phyloP scores from a whole-genome alignment of 64 coral and sea anemone genomes.

The Montipora capricornis region DNA sequence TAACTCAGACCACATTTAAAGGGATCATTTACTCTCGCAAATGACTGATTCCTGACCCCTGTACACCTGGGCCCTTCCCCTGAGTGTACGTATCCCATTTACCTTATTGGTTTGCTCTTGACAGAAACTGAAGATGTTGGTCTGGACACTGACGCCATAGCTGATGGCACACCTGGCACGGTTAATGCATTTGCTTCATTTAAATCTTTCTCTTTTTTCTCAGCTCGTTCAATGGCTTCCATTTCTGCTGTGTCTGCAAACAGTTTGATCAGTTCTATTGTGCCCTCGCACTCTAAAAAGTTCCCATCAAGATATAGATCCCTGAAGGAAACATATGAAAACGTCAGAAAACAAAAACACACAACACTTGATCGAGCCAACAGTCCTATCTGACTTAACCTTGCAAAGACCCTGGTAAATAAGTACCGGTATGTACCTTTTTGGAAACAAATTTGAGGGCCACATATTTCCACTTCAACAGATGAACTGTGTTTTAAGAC shows the following conservation, averaged over 20 bases:
- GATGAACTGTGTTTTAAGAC: too few species aligned
- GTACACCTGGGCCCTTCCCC: too few species aligned
- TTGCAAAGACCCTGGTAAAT: too few species aligned
- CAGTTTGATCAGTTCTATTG: conserved; percentile 90
- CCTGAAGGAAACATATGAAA: conserved; percentile 25
- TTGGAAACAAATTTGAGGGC: too few species aligned
- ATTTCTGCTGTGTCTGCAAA: conserved; percentile 98
- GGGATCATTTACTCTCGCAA: too few species aligned
- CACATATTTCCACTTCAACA: too few species aligned
- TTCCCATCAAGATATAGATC: conserved; percentile 99
- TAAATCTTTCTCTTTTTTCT: background rate
- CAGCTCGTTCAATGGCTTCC: conserved; percentile 89
- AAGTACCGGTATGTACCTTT: too few species aligned
- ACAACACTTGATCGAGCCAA: background rate
- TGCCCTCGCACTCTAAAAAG: conserved; percentile 85
- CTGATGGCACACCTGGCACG: conserved; percentile 48
- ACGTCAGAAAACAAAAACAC: background rate
- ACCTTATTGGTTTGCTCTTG: conserved; percentile 68
- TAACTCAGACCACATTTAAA: too few species aligned
- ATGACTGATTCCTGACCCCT: too few species aligned
- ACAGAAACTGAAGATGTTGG: conserved; percentile 63
- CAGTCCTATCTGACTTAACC: too few species aligned
- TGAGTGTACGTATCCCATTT: background rate
- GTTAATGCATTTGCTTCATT: conserved; percentile 24
- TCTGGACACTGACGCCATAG: conserved; percentile 67